A percentile compares a stretch with the other conserved stretches of the same genome.
These are phyloP conservation scores for Sisyra terminalis DNA, from an alignment of 2,888 invertebrate genomes.

Conservation along the genomic window DNA sequence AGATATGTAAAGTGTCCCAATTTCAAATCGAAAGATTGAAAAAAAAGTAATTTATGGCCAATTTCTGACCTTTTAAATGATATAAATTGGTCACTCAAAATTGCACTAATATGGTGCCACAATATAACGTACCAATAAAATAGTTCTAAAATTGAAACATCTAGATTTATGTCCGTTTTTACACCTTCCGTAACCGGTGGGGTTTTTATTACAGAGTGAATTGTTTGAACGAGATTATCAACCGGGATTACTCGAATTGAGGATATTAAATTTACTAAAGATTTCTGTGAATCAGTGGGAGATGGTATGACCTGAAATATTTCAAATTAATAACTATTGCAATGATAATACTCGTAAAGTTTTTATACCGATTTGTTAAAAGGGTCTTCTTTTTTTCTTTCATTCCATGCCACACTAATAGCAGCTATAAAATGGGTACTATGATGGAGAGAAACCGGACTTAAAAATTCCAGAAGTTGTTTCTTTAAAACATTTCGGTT, in stretches of 20 bases:
- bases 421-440: conserved; percentile 66
- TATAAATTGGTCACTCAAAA: too few species aligned
- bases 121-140: conserved; percentile 40
- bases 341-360: conserved; percentile 5
- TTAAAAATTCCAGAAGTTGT: conserved; percentile 63
- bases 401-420: conserved; percentile 74
- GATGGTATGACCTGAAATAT: conserved; percentile 36
- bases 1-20: too few species aligned
- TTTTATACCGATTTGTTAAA: conserved; percentile 27
- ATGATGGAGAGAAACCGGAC: conserved; percentile 71
- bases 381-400: conserved; percentile 36
- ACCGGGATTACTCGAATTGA: conserved; percentile 71
- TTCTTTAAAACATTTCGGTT: conserved; percentile 54
- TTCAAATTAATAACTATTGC: conserved; percentile 5
- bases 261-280: conserved; percentile 61
- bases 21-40: too few species aligned
- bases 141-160: conserved; percentile 68
- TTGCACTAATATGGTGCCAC: too few species aligned
- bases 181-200: conserved; percentile 46
- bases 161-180: conserved; percentile 42
- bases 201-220: conserved; percentile 65
- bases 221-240: conserved; percentile 66
- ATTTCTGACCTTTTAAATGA: too few species aligned
- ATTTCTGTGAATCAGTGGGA: conserved; percentile 50
- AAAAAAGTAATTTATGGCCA: too few species aligned